Evolutionary conservation across 2,797 vertebrate genomes (phyloP).

Genomic region (Chaunax sp.): DNA sequence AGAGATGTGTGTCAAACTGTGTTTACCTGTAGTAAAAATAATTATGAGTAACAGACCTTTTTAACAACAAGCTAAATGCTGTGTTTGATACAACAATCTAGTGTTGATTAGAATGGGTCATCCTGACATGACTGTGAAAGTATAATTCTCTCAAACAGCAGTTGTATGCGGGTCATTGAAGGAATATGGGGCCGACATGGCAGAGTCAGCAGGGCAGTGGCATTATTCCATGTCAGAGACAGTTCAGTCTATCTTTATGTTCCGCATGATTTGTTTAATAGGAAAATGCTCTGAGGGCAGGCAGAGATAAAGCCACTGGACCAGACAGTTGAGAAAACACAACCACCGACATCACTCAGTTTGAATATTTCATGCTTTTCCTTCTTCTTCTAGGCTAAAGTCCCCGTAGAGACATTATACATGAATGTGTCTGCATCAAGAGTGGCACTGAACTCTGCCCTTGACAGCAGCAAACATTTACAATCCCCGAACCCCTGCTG

Average conservation of each 20-base stretch:
- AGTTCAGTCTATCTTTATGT: constrained; percentile 23
- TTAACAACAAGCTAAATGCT: too few relatives aligned
- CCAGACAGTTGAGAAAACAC: constrained; percentile 12
- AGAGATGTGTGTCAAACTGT: too few relatives aligned
- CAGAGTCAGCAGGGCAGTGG: background rate
- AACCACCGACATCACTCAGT: background rate
- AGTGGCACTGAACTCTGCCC: background rate
- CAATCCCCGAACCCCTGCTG: constrained; percentile 3
- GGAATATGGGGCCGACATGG: constrained; percentile 4
- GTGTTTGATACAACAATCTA: too few relatives aligned
- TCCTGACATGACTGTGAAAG: too few relatives aligned
- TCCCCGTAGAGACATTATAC: background rate
- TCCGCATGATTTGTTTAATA: constrained; percentile 48
- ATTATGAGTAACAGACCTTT: too few relatives aligned
- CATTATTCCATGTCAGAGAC: background rate
- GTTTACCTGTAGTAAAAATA: too few relatives aligned
- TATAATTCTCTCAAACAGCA: too few relatives aligned
- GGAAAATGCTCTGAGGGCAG: constrained; percentile 11
- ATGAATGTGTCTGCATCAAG: background rate
- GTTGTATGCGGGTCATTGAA: background rate
- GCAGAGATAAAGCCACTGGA: constrained; percentile 12
- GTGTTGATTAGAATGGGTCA: too few relatives aligned
- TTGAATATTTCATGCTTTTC: background rate
- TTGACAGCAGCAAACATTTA: constrained; percentile 3
- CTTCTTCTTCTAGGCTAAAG: background rate